phyloP scores from a whole-genome alignment of 2,113 vertebrate genomes.

The Callionymus lyra region DNA sequence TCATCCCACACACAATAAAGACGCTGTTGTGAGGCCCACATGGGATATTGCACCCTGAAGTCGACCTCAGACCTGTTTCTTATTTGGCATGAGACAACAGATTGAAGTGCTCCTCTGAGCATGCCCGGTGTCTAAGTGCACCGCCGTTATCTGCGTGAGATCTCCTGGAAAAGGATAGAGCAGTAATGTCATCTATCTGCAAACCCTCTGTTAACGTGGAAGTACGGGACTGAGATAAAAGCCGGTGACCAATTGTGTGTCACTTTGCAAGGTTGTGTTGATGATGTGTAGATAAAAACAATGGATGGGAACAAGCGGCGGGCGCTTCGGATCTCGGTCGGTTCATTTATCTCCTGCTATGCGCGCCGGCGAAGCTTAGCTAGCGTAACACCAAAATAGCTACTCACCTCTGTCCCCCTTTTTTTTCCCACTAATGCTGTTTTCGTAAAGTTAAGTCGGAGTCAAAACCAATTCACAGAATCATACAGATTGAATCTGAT shows the following conservation, averaged over 20 bases:
- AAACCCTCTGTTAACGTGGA: slow-evolving; percentile 53
- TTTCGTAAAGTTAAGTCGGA: slow-evolving; percentile 49
- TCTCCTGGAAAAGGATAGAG: slow-evolving; percentile 46
- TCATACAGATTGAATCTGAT: slow-evolving; percentile 24
- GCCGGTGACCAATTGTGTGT: slow-evolving; percentile 57
- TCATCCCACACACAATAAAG: slow-evolving; percentile 27
- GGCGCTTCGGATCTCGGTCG: slow-evolving; percentile 16
- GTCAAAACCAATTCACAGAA: slow-evolving; percentile 33
- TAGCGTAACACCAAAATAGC: slow-evolving; percentile 46
- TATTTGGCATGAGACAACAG: slow-evolving; percentile 33
- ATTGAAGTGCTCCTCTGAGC: slow-evolving; percentile 33
- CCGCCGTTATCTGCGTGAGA: slow-evolving; percentile 41
- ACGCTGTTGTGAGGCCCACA: slow-evolving; percentile 9
- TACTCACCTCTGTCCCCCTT: slow-evolving; percentile 33
- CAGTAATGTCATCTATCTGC: slow-evolving; percentile 66
- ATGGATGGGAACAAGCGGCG: slow-evolving; percentile 23
- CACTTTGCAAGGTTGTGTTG: slow-evolving; percentile 38
- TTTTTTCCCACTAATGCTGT: slow-evolving; percentile 32
- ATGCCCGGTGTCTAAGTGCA: slow-evolving; percentile 14
- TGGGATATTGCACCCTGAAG: slow-evolving; percentile 8
- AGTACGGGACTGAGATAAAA: slow-evolving; percentile 63
- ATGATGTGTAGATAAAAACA: slow-evolving; percentile 50
- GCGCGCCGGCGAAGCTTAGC: slow-evolving; percentile 17
- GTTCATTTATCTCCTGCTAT: slow-evolving; percentile 23
- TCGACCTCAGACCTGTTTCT: slow-evolving; percentile 20